These are phyloP conservation scores for Zoanthus gigantus DNA, from an alignment of 92 coral and sea anemone species.

Conservation along the genomic window DNA sequence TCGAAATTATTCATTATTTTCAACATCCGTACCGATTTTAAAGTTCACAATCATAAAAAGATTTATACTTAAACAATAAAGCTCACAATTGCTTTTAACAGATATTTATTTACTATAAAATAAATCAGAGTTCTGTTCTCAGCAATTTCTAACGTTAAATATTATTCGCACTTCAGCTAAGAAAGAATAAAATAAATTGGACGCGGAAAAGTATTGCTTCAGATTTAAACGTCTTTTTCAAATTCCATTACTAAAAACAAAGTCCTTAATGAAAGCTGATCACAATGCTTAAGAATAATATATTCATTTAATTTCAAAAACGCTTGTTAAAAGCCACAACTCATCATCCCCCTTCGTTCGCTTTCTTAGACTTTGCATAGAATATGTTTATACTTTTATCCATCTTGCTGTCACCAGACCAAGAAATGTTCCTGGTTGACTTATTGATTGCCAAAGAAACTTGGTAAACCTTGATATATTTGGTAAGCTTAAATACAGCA, in stretches of 20 bases:
- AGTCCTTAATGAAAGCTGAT: not conserved
- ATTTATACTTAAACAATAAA: too few relatives aligned
- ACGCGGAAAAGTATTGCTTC: not conserved
- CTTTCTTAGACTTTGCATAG: not conserved
- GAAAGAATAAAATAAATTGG: not conserved
- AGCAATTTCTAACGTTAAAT: not conserved
- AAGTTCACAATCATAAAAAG: not conserved
- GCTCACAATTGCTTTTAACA: not conserved
- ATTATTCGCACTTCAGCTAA: not conserved
- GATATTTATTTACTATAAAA: not conserved
- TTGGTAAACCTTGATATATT: not conserved
- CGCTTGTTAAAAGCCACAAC: not conserved
- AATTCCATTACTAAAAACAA: not conserved
- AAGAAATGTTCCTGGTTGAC: conserved; percentile 12
- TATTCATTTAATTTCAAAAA: not conserved
- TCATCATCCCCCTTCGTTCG: not conserved
- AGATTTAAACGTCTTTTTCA: not conserved
- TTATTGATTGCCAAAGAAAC: not conserved
- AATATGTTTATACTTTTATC: not conserved
- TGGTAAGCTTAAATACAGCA: not conserved
- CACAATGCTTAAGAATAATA: not conserved
- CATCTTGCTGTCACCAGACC: conserved; percentile 4
- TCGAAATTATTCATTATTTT: too few relatives aligned
- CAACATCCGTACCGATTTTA: not conserved
- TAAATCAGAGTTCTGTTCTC: not conserved